Evolutionary conservation across 1,140 invertebrate species (phyloP).

Genomic region (Tetraneura akinire): DNA sequence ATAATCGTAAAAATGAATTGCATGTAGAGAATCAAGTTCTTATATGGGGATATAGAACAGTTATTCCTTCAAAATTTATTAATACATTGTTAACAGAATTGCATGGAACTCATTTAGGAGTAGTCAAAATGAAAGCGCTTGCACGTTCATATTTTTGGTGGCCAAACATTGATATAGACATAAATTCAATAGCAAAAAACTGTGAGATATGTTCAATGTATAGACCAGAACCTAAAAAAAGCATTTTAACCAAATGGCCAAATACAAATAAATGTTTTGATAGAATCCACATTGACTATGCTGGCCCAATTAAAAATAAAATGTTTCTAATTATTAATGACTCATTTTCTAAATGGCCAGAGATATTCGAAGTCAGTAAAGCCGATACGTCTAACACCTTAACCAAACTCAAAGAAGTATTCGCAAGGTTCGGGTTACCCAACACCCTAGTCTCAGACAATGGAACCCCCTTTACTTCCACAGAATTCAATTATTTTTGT

Average conservation of each 20-base stretch:
- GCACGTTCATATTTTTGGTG: constrained; percentile 52
- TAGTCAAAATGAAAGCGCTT: constrained; percentile 52
- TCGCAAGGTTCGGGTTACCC: constrained; percentile 55
- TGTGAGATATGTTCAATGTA: constrained; percentile 18
- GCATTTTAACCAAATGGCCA: constrained; percentile 54
- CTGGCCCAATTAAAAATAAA: background rate
- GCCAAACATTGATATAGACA: constrained; percentile 55
- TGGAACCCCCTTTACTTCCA: constrained; percentile 55
- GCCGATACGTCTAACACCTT: constrained; percentile 50
- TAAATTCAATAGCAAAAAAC: background rate
- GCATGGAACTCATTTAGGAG: constrained; percentile 48
- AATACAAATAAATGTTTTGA: constrained; percentile 44
- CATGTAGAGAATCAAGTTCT: background rate
- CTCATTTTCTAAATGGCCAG: constrained; percentile 56
- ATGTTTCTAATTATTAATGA: background rate
- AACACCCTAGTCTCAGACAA: constrained; percentile 56
- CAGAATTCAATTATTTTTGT: constrained; percentile 55
- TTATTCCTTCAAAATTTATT: constrained; percentile 1
- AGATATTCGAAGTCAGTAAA: constrained; percentile 55
- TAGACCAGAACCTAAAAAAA: constrained; percentile 51
- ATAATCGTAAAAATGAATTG: background rate
- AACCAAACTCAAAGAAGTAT: constrained; percentile 52
- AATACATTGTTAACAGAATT: constrained; percentile 10
- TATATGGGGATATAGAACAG: background rate
- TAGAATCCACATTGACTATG: constrained; percentile 54